These are phyloP conservation scores for Lordiphosa fenestrarum DNA, from an alignment of 2,888 invertebrate species.

Conservation along the genomic window DNA sequence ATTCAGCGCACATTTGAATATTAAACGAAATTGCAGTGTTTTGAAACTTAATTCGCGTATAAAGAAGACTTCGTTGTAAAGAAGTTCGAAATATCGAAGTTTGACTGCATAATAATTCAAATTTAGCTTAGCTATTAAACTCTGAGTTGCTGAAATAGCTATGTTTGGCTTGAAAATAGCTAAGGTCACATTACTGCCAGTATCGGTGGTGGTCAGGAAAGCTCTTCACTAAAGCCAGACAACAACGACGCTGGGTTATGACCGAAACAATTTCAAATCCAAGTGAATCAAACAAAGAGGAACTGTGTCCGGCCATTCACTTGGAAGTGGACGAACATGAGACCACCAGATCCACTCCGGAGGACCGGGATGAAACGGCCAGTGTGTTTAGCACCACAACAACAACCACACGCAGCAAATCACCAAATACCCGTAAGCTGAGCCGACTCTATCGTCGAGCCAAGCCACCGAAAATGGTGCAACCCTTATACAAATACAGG, in stretches of 20 bases:
- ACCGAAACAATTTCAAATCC: constrained; percentile 43
- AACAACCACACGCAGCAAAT: constrained; percentile 90
- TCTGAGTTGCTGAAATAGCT: background rate
- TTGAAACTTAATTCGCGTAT: too few relatives aligned
- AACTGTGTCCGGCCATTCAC: background rate
- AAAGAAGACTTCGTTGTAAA: too few relatives aligned
- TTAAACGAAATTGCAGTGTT: too few relatives aligned
- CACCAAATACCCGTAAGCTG: constrained; percentile 86
- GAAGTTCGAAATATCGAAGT: too few relatives aligned
- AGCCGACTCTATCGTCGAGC: constrained; percentile 82
- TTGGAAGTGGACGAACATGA: constrained; percentile 32
- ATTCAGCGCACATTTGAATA: too few relatives aligned
- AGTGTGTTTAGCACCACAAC: constrained; percentile 91
- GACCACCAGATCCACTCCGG: background rate
- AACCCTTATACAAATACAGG: constrained; percentile 86
- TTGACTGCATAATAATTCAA: too few relatives aligned
- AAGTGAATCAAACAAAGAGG: constrained; percentile 9
- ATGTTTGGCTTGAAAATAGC: background rate
- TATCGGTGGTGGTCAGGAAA: background rate
- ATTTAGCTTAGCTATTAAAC: too few relatives aligned
- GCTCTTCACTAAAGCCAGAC: constrained; percentile 16
- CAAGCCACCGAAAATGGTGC: constrained; percentile 83
- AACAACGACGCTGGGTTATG: constrained; percentile 30
- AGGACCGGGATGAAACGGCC: constrained; percentile 79
- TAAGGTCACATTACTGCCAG: background rate